phyloP scores from a whole-genome alignment of 2,888 invertebrate genomes.

The Sphaerophoria taeniata region DNA sequence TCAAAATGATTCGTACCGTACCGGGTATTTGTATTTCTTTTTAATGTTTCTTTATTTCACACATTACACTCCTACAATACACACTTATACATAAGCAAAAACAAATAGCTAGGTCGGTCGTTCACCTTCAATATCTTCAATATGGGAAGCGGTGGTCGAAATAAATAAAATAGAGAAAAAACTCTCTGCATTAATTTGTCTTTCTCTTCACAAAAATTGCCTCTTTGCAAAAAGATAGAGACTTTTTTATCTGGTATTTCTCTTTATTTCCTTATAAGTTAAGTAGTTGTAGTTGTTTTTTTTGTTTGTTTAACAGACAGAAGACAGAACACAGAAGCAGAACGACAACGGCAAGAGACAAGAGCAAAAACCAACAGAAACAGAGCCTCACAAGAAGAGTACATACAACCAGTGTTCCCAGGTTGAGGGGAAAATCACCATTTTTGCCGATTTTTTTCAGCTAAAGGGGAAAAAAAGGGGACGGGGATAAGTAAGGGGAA shows the following conservation, averaged over 20 bases:
- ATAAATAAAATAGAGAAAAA: not conserved
- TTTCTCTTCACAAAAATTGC: not conserved
- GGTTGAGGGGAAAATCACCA: too few species aligned
- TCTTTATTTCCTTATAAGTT: too few species aligned
- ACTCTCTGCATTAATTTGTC: not conserved
- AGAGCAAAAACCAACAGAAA: too few species aligned
- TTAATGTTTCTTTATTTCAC: constrained; percentile 30
- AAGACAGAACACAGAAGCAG: not conserved
- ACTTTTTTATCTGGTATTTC: too few species aligned
- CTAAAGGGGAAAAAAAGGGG: too few species aligned
- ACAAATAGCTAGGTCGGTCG: constrained; percentile 83
- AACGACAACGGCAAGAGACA: not conserved
- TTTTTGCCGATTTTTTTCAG: too few species aligned
- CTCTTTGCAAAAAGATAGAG: too few species aligned
- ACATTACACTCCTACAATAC: not conserved
- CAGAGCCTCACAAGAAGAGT: too few species aligned
- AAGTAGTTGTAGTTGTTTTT: too few species aligned
- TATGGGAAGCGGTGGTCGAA: constrained; percentile 55
- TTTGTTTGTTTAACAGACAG: not conserved
- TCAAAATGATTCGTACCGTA: constrained; percentile 37
- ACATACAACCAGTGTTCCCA: too few species aligned
- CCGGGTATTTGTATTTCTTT: constrained; percentile 43
- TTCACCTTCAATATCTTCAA: constrained; percentile 80
- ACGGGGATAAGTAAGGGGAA: too few species aligned
- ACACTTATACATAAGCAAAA: constrained; percentile 71